Evolutionary conservation across 2,113 vertebrate genomes (phyloP), one percentile per base, ranked within the genome.

Genomic region (Ibidorhyncha struthersii): DNA sequence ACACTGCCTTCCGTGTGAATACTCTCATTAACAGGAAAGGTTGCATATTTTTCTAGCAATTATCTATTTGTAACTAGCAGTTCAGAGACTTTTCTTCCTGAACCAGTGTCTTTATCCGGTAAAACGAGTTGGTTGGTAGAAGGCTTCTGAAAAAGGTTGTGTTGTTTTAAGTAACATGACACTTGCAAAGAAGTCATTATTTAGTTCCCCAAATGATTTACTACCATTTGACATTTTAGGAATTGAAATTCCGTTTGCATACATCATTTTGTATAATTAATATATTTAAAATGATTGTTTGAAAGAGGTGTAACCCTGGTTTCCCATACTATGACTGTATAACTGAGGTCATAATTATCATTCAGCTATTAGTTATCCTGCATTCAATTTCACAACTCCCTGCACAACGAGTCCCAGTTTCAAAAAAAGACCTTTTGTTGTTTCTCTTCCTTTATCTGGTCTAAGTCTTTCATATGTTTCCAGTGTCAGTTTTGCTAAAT

Each of bases 141-240:
- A 84, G 27, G 25, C 71, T 93, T 94, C 81, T 74, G 81, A 83
- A 93, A 93, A 94, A 86, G 56, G 5, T 36, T 58, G 14, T 41
- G 43, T 29, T 86, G 22, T 22, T 93, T 91, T 96, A 82, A 84
- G 78, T 58, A 85, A 81, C 84, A 29, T 79, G 90, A 90, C 78
- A 92, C 92, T 96, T 92, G 16, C 45, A 66, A 77, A 83, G 4
- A 85, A 87, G 5, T 15, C 1, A 61, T 94, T 81, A 77, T 82
- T 85, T 88, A 61, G 40, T 65, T 90, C 8, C 25, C 29, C 19
- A 87, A 88, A 79, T 43, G 7, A 77, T 89, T 86, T 88, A 30
- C 88, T 90, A 26, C 55, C 81, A 45, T 93, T 80, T 95, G 79
- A 86, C 53, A 83, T 94, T 94, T 91, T 91, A 83, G 41, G 40